Conservation (phyloP, 2,888 invertebrate species). For the Netelia inedita region DNA sequence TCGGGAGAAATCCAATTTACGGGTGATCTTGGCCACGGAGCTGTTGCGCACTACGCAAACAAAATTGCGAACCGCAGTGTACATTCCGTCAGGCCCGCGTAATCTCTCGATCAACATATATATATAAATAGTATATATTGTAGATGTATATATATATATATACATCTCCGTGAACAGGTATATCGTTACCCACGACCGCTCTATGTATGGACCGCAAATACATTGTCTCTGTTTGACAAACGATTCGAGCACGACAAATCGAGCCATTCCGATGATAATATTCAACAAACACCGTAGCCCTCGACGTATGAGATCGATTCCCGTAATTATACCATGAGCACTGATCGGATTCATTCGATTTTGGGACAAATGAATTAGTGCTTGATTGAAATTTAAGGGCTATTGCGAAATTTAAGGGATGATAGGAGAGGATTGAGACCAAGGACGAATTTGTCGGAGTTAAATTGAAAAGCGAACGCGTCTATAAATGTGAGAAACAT, state of each 20-base stretch:
- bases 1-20: constrained; percentile 7
- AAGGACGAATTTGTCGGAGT: too few species aligned
- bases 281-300: constrained; percentile 13
- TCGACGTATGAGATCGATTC: too few species aligned
- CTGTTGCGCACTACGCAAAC: constrained; percentile 22
- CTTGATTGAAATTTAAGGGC: too few species aligned
- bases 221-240: constrained; percentile 42
- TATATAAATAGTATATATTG: constrained; percentile 1
- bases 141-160: constrained; percentile 11
- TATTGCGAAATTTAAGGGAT: too few species aligned
- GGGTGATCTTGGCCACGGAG: constrained; percentile 23
- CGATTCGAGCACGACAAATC: constrained; percentile 19
- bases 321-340: too few species aligned
- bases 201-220: constrained; percentile 29
- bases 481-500: too few species aligned
- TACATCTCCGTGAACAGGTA: too few species aligned
- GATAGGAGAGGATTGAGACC: too few species aligned
- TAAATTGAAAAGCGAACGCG: too few species aligned
- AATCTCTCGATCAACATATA: constrained; percentile 19
- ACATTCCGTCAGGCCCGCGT: constrained; percentile 28
- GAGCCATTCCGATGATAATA: background rate
- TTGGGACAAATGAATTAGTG: too few species aligned
- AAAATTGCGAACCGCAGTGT: constrained; percentile 31
- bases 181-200: background rate
- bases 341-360: too few species aligned